phyloP scores from a whole-genome alignment of 2,113 vertebrate genomes.

The Apteryx mantelli region DNA sequence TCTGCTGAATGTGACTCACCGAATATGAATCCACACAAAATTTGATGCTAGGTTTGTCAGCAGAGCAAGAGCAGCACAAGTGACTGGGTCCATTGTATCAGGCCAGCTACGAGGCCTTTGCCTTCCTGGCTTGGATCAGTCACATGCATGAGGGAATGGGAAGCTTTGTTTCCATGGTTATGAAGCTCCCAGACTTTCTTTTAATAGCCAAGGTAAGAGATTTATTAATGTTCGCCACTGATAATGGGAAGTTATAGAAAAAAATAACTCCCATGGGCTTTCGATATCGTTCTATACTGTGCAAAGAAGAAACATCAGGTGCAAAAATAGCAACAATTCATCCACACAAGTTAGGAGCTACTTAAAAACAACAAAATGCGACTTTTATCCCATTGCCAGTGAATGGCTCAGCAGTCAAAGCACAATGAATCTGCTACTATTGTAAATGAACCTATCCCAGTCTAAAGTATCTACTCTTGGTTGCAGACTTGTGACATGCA shows the following conservation, averaged over 20 bases:
- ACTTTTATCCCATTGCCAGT: neutral
- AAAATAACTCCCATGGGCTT: neutral
- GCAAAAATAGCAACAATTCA: neutral
- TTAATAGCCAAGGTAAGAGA: constrained; percentile 57
- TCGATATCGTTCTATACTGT: neutral
- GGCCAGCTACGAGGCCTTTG: neutral
- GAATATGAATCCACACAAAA: neutral
- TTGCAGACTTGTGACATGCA: neutral
- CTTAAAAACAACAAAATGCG: neutral
- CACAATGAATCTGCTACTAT: neutral
- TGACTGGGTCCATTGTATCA: neutral
- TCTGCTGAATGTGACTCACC: neutral
- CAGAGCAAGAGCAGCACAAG: neutral
- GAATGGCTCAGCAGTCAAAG: neutral
- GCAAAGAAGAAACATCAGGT: neutral
- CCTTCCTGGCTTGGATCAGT: constrained; percentile 6
- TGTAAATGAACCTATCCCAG: neutral
- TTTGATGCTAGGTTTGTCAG: neutral
- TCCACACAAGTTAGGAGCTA: neutral
- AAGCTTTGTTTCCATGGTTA: constrained; percentile 62
- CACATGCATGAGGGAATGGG: constrained; percentile 45
- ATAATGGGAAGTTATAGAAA: constrained; percentile 12
- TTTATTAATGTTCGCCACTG: constrained; percentile 29
- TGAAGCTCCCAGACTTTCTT: constrained; percentile 42
- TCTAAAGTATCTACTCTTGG: neutral